Evolutionary conservation across 2,797 vertebrate species (phyloP).

Genomic region (Crenuchus spilurus): DNA sequence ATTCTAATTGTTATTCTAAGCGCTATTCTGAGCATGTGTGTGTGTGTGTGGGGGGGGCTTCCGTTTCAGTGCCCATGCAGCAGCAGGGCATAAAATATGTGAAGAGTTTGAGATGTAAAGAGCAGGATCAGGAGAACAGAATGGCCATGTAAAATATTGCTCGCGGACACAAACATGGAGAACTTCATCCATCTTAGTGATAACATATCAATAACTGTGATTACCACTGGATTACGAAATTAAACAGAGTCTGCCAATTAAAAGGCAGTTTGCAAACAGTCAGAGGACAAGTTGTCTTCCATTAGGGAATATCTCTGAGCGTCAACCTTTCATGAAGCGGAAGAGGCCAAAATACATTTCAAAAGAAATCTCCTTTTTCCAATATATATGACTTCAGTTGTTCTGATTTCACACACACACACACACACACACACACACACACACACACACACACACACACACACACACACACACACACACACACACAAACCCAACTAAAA

Average conservation of each 20-base stretch:
- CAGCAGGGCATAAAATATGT: constrained; percentile 28
- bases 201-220: constrained; percentile 52
- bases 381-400: too few species aligned
- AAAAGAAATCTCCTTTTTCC: too few species aligned
- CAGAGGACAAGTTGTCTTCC: constrained; percentile 17
- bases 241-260: constrained; percentile 50
- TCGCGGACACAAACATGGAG: constrained; percentile 33
- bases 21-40: too few species aligned
- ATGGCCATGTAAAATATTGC: constrained; percentile 41
- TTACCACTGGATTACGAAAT: constrained; percentile 54
- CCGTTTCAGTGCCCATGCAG: constrained; percentile 32
- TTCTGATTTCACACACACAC: too few species aligned
- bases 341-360: not conserved
- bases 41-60: too few species aligned
- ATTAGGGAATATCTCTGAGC: constrained; percentile 8
- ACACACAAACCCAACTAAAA: too few species aligned
- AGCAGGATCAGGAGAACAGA: constrained; percentile 26
- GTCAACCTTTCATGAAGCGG: not conserved
- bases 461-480: too few species aligned
- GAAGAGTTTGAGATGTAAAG: constrained; percentile 35
- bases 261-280: constrained; percentile 51
- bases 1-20: too few species aligned
- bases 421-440: too few species aligned
- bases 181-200: constrained; percentile 50
- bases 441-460: too few species aligned